Percentiles rank a stretch among this genome's conserved stretches.
phyloP scores from a whole-genome alignment of 1,140 invertebrate genomes.

The Drosophila kurseongensis region DNA sequence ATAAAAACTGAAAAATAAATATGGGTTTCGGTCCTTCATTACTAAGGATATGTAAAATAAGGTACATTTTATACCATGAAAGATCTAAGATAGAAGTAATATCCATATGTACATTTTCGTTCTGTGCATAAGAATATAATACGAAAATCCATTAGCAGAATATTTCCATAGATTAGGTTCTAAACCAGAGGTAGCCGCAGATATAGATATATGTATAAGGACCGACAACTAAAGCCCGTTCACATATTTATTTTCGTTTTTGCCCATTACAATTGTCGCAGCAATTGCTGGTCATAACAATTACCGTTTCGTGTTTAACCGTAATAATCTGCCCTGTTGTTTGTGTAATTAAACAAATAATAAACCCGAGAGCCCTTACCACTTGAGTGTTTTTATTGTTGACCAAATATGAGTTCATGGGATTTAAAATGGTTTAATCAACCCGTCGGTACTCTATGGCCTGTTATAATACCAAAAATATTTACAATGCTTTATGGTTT shows the following conservation, averaged over 20 bases:
- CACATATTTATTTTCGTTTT: constrained; percentile 28
- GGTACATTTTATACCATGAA: no score
- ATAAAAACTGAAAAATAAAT: no score
- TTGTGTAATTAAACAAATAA: constrained; percentile 81
- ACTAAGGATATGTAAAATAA: no score
- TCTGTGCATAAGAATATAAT: background rate
- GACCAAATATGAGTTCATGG: constrained; percentile 55
- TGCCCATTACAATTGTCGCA: constrained; percentile 62
- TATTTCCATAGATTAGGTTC: constrained; percentile 19
- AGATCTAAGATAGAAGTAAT: no score
- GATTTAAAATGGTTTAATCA: constrained; percentile 79
- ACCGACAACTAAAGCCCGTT: background rate
- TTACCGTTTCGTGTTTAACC: constrained; percentile 81
- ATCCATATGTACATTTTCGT: background rate
- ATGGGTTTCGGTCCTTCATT: no score
- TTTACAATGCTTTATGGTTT: constrained; percentile 54
- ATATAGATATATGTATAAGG: constrained; percentile 9
- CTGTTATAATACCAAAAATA: constrained; percentile 37
- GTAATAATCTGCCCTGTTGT: constrained; percentile 80
- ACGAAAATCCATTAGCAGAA: constrained; percentile 39
- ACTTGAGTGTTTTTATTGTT: constrained; percentile 63
- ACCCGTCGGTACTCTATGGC: constrained; percentile 16
- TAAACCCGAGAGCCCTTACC: constrained; percentile 56
- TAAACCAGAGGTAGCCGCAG: constrained; percentile 20
- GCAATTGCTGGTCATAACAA: constrained; percentile 77